These are phyloP conservation scores for Heptranchias perlo DNA, from an alignment of 2,113 vertebrate species.

Conservation along the genomic window DNA sequence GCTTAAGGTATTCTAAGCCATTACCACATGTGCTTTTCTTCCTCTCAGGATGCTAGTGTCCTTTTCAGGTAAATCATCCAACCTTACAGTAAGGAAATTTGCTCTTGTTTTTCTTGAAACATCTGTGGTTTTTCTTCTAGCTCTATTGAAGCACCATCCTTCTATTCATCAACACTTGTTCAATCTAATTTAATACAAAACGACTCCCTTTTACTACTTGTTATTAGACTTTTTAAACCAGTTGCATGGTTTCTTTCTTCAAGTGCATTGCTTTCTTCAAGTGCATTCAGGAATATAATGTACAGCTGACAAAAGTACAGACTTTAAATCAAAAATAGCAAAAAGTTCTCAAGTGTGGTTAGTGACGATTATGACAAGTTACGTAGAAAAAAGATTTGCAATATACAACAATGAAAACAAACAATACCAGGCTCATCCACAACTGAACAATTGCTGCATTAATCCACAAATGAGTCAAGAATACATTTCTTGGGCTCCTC, in stretches of 20 bases:
- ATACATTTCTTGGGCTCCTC: not conserved
- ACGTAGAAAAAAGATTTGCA: not conserved
- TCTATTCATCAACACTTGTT: not conserved
- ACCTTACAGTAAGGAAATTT: not conserved
- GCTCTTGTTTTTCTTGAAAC: not conserved
- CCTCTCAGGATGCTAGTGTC: not conserved
- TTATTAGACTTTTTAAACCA: not conserved
- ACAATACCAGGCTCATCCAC: slow-evolving; percentile 22
- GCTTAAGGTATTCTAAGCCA: not conserved
- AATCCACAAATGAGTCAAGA: not conserved
- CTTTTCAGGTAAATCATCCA: not conserved
- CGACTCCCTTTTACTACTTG: not conserved
- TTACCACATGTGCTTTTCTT: not conserved
- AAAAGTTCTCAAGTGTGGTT: not conserved
- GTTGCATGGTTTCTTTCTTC: not conserved
- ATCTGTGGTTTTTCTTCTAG: not conserved
- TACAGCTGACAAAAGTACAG: not conserved
- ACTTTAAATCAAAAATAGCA: not conserved
- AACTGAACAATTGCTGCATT: not conserved
- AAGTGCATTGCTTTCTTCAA: not conserved
- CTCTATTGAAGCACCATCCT: not conserved
- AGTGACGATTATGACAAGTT: not conserved
- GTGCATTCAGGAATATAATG: not conserved
- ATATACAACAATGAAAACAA: slow-evolving; percentile 1
- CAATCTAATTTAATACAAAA: not conserved